Evolutionary conservation across 2,113 vertebrate genomes (phyloP), one percentile per base, ranked within the genome.

Genomic region (Mugil cephalus): DNA sequence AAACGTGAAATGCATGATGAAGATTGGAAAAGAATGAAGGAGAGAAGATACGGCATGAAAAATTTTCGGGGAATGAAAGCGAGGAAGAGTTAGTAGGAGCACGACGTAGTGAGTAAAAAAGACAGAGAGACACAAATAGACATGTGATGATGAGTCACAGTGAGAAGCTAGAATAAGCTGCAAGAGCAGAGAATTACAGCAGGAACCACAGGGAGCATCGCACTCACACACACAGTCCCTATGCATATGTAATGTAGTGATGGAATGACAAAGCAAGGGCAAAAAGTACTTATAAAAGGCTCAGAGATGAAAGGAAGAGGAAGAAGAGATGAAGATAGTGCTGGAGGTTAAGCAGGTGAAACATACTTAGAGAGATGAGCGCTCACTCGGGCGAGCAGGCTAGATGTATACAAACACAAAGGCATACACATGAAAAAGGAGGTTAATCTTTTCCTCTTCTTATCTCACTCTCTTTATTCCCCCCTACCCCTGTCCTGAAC

Each of bases 121-220:
- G 55, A 19, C 15, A 15, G 19, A 36, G 42, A 81, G 78, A 87
- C 74, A 87, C 67, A 88, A 89, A 90, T 85, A 90, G 71, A 87
- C 69, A 73, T 69, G 75, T 55, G 76, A 87, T 87, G 86, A 65
- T 91, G 89, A 91, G 79, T 90, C 91, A 92, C 84, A 87, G 73
- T 84, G 76, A 71, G 80, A 88, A 74, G 68, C 61, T 64, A 60
- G 86, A 89, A 74, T 77, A 88, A 89, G 77, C 86, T 78, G 80
- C 80, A 80, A 77, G 78, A 74, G 75, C 52, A 67, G 56, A 80
- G 74, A 89, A 84, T 61, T 77, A 74, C 67, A 83, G 64, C 72
- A 69, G 69, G 59, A 70, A 82, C 84, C 74, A 68, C 52, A 42
- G 87, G 71, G 69, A 77, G 54, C 66, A 46, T 18, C 62, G 0